Percentiles rank a stretch among this genome's conserved stretches.
These are phyloP conservation scores for Yponomeuta evonymella DNA, from an alignment of 2,888 invertebrate species.

Conservation along the genomic window DNA sequence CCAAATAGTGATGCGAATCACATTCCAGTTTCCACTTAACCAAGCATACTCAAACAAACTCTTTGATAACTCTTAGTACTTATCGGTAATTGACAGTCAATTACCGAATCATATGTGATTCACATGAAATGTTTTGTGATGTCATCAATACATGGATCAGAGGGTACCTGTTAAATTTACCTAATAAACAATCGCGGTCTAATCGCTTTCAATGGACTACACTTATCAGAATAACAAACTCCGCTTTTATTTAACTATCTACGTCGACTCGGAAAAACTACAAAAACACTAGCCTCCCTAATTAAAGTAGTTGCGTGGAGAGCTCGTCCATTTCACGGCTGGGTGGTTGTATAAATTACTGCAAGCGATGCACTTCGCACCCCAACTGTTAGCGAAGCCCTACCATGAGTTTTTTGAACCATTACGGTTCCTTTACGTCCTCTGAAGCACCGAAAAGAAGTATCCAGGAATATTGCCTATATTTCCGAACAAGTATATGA, in stretches of 20 bases:
- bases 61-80: background rate
- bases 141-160: no score
- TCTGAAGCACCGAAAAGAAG: no score
- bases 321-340: constrained; percentile 60
- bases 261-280: background rate
- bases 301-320: constrained; percentile 36
- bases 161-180: no score
- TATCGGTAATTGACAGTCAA: no score
- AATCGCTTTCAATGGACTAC: no score
- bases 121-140: no score
- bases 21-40: background rate
- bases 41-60: background rate
- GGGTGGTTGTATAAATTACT: constrained; percentile 60
- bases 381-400: background rate
- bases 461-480: no score
- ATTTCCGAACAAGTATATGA: no score
- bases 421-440: no score
- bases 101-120: no score
- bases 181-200: no score
- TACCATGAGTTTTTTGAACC: background rate
- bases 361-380: constrained; percentile 29
- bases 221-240: background rate
- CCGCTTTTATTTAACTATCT: background rate
- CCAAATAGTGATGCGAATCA: background rate
- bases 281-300: constrained; percentile 33